A percentile compares a stretch with the other conserved stretches of the same genome.
Conservation (phyloP, 37 sponge, comb jelly and placozoan species). For the Bolinopsis microptera region DNA sequence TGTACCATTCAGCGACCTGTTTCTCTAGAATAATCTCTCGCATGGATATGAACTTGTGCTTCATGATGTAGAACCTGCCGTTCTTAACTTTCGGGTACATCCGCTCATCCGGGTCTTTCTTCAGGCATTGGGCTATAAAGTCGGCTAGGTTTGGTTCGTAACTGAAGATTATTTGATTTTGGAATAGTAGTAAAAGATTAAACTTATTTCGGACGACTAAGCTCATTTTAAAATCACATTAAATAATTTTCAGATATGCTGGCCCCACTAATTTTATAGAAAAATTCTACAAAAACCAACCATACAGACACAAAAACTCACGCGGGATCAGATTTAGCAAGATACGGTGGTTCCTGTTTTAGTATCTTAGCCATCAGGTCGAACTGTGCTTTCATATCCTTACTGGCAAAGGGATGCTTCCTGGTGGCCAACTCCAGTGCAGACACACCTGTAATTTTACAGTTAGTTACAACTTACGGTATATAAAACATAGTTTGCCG, state of each 20-base stretch:
- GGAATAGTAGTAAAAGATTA: too few species aligned
- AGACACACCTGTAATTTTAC: slow-evolving; percentile 18
- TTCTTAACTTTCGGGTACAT: slow-evolving; percentile 44
- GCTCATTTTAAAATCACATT: too few species aligned
- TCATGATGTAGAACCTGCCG: slow-evolving; percentile 41
- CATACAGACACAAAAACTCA: not conserved
- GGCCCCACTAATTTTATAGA: too few species aligned
- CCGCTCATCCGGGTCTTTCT: not conserved
- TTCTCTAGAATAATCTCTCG: not conserved
- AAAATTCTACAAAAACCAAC: too few species aligned
- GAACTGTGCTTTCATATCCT: not conserved
- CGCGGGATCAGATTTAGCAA: slow-evolving; percentile 1
- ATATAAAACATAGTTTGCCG: not conserved
- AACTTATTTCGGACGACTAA: too few species aligned
- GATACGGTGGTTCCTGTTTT: not conserved
- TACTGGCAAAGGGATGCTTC: not conserved
- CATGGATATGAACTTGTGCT: not conserved
- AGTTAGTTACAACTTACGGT: not conserved
- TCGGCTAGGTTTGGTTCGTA: not conserved
- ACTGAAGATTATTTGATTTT: not conserved
- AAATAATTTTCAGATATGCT: too few species aligned
- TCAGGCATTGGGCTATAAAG: slow-evolving; percentile 42
- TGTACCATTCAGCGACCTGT: slow-evolving; percentile 15
- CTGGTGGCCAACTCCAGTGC: slow-evolving; percentile 14
- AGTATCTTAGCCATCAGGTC: not conserved